These are phyloP conservation scores for Lagodon rhomboides DNA, from an alignment of 2,797 vertebrate species.

Conservation along the genomic window DNA sequence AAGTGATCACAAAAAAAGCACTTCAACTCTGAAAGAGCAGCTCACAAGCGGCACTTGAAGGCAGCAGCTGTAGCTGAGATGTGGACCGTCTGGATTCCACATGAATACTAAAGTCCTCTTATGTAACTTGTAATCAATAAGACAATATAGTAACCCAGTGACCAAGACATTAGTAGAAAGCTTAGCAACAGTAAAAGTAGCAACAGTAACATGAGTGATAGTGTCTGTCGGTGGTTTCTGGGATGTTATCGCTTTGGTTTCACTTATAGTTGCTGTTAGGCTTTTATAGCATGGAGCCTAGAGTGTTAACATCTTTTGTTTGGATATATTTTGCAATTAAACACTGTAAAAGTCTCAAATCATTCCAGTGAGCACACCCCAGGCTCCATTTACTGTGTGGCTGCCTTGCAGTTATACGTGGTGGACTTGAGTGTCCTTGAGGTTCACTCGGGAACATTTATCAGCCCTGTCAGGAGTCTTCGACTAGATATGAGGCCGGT, in stretches of 20 bases:
- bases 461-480: not conserved
- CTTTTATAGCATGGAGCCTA: not conserved
- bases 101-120: conserved; percentile 25
- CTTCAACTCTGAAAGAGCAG: not conserved
- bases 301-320: not conserved
- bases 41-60: not conserved
- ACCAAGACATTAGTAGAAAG: not conserved
- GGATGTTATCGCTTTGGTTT: not conserved
- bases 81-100: conserved; percentile 10
- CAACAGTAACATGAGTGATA: not conserved
- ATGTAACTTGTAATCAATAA: conserved; percentile 26
- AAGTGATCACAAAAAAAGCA: not conserved
- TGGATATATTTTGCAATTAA: not conserved
- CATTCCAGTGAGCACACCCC: not conserved
- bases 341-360: not conserved
- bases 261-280: not conserved
- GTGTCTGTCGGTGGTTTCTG: not conserved
- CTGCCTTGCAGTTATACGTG: not conserved
- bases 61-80: not conserved
- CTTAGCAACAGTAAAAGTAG: not conserved
- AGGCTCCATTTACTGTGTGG: not conserved
- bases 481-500: conserved; percentile 1
- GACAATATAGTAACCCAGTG: not conserved
- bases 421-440: conserved; percentile 27
- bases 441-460: not conserved